Conservation (phyloP, 1,140 invertebrate species). For the Sitobion miscanthi region DNA sequence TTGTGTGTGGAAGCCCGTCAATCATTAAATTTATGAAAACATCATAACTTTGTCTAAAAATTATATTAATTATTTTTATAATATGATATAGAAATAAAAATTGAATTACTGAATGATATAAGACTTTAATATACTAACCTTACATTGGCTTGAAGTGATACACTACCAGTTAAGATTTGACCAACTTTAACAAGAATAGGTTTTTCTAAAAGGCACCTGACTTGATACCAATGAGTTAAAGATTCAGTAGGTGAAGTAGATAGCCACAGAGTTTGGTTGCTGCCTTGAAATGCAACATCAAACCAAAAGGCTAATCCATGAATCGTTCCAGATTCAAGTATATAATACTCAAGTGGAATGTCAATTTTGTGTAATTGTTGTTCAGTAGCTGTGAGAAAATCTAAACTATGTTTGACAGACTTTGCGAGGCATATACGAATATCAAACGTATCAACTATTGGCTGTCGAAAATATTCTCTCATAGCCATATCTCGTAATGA, state of each 20-base stretch:
- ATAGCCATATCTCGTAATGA: constrained; percentile 88
- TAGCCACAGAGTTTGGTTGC: constrained; percentile 89
- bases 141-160: constrained; percentile 91
- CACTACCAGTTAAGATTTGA: constrained; percentile 86
- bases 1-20: constrained; percentile 81
- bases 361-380: constrained; percentile 94
- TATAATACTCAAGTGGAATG: constrained; percentile 92
- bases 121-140: constrained; percentile 66
- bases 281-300: constrained; percentile 97
- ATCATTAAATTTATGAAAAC: constrained; percentile 94
- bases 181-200: constrained; percentile 95
- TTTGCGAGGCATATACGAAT: constrained; percentile 96
- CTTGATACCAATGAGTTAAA: constrained; percentile 99
- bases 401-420: constrained; percentile 92
- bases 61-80: constrained; percentile 4
- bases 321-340: constrained; percentile 91
- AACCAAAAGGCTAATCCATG: constrained; percentile 99
- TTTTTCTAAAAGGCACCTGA: constrained; percentile 91
- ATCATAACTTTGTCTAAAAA: constrained; percentile 90
- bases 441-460: constrained; percentile 99
- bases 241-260: constrained; percentile 98
- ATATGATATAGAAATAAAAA: not conserved
- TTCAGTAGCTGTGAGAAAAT: constrained; percentile 93
- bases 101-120: not conserved
- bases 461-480: constrained; percentile 98